Conservation (phyloP, 1,140 invertebrate species). For the Drosophila arawakana region DNA sequence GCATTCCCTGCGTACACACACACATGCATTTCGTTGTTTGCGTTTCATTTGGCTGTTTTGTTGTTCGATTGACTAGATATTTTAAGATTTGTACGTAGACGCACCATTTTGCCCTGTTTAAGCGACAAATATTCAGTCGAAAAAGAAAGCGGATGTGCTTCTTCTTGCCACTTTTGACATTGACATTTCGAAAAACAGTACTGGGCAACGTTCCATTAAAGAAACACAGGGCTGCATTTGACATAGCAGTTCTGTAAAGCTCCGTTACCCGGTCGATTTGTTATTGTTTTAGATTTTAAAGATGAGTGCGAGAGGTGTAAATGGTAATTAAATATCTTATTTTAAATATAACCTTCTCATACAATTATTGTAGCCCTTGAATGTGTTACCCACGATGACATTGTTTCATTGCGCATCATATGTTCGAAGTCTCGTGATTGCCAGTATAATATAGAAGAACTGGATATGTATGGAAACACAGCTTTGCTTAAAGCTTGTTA, state of each 20-base stretch:
- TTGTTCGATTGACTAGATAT: constrained; percentile 53
- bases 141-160: constrained; percentile 69
- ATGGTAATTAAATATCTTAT: constrained; percentile 52
- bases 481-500: constrained; percentile 77
- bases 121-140: constrained; percentile 64
- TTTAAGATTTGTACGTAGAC: constrained; percentile 57
- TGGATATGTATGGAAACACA: constrained; percentile 77
- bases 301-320: constrained; percentile 47
- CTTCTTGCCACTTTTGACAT: constrained; percentile 36
- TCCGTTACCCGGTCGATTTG: constrained; percentile 32
- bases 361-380: constrained; percentile 43
- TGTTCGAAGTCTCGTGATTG: constrained; percentile 52
- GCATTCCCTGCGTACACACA: constrained; percentile 3
- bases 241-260: constrained; percentile 22
- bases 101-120: constrained; percentile 77
- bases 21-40: constrained; percentile 18
- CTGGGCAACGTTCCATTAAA: constrained; percentile 3
- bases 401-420: constrained; percentile 60
- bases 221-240: background rate
- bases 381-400: constrained; percentile 63
- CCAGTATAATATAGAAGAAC: constrained; percentile 52
- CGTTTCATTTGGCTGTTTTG: constrained; percentile 19
- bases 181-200: constrained; percentile 43
- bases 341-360: background rate
- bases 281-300: background rate